These are phyloP conservation scores for Pseudomugil gertrudae DNA, from an alignment of 2,797 vertebrate genomes.

Conservation along the genomic window DNA sequence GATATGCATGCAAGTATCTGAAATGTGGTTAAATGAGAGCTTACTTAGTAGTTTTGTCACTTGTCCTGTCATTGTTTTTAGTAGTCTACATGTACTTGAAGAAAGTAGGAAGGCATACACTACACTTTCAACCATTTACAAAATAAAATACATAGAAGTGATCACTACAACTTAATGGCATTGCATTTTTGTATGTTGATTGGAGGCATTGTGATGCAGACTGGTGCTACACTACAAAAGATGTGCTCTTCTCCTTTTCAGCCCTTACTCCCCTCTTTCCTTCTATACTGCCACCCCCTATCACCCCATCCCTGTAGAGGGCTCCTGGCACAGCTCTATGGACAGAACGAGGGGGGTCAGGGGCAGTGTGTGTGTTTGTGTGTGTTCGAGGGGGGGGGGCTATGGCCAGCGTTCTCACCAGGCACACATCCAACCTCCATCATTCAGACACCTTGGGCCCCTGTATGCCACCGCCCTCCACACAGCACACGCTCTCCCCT, in stretches of 20 bases:
- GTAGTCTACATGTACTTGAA: constrained; percentile 1
- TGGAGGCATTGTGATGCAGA: constrained; percentile 6
- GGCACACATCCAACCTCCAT: constrained; percentile 64
- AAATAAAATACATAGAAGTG: background rate
- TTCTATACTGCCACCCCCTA: constrained; percentile 51
- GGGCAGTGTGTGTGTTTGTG: constrained; percentile 2
- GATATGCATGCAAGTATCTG: background rate
- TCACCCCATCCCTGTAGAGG: constrained; percentile 55
- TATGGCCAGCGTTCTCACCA: constrained; percentile 47
- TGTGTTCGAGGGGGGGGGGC: constrained; percentile 23
- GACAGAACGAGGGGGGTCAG: constrained; percentile 29
- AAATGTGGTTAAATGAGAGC: constrained; percentile 11
- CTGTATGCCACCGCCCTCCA: constrained; percentile 54
- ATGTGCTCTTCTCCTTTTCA: constrained; percentile 15
- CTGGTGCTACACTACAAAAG: constrained; percentile 20
- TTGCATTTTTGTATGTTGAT: background rate
- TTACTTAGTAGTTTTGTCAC: background rate
- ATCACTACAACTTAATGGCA: constrained; percentile 1
- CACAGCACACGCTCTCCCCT: constrained; percentile 45
- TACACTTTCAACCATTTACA: background rate
- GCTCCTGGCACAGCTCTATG: constrained; percentile 48
- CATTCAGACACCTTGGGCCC: constrained; percentile 62
- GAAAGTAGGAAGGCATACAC: background rate
- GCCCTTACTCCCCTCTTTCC: constrained; percentile 6
- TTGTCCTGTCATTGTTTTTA: constrained; percentile 3